Evolutionary conservation across 2,888 invertebrate genomes (phyloP).

Genomic region (Dicranocentrus wangi): DNA sequence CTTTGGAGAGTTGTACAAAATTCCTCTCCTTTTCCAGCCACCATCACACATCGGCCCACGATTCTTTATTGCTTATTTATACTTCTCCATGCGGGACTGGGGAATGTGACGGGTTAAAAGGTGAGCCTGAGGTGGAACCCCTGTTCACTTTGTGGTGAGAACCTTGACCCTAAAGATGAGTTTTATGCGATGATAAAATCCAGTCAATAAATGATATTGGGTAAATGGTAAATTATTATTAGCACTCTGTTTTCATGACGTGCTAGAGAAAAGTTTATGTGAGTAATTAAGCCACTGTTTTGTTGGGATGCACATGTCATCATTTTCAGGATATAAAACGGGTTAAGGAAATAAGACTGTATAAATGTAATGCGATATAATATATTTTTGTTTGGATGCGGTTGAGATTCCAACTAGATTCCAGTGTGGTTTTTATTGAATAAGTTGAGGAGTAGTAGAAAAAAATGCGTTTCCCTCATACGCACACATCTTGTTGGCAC

Average conservation of each 20-base stretch:
- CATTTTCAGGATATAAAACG: constrained; percentile 1
- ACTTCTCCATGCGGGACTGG: constrained; percentile 16
- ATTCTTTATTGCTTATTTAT: constrained; percentile 4
- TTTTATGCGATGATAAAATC: background rate
- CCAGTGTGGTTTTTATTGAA: constrained; percentile 36
- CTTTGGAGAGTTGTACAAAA: constrained; percentile 11
- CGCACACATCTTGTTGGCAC: constrained; percentile 1
- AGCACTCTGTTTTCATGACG: constrained; percentile 33
- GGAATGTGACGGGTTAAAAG: constrained; percentile 38
- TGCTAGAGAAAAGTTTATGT: constrained; percentile 41
- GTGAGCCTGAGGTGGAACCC: constrained; percentile 29
- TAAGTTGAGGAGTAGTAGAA: background rate
- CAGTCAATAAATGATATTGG: background rate
- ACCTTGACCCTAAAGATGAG: constrained; percentile 46
- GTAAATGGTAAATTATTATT: constrained; percentile 30
- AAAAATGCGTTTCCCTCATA: background rate
- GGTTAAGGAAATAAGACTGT: background rate
- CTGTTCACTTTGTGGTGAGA: constrained; percentile 35
- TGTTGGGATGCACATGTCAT: constrained; percentile 12
- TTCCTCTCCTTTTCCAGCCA: constrained; percentile 18
- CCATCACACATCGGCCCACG: background rate
- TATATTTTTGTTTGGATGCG: constrained; percentile 33
- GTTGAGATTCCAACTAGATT: constrained; percentile 42
- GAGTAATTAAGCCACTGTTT: constrained; percentile 41
- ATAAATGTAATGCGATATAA: too few relatives aligned